These are phyloP conservation scores for Chanos chanos DNA, from an alignment of 2,797 vertebrate species.

Conservation along the genomic window DNA sequence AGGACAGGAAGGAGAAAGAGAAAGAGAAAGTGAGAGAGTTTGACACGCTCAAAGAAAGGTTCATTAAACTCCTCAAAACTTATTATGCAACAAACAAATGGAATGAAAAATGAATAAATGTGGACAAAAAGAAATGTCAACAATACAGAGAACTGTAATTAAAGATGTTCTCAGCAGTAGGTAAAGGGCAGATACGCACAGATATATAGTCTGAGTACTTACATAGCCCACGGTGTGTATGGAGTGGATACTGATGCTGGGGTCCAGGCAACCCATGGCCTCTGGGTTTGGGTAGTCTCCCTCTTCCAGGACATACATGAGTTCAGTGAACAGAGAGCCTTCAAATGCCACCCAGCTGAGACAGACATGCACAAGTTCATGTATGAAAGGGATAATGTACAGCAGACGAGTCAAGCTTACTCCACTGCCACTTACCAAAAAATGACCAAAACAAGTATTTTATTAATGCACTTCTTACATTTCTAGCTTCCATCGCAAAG, in stretches of 20 bases:
- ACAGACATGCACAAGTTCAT: conserved; percentile 7
- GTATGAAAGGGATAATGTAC: no score
- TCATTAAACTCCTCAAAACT: no score
- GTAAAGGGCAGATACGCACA: neutral
- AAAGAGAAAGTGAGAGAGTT: neutral
- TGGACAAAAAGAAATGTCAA: no score
- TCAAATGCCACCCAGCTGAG: conserved; percentile 87
- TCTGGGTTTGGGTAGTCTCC: conserved; percentile 80
- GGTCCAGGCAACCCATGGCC: conserved; percentile 77
- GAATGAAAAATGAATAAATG: no score
- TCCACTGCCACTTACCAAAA: no score
- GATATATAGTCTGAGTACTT: conserved; percentile 58
- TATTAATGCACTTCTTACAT: no score
- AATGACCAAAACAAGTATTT: no score
- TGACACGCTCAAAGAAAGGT: neutral
- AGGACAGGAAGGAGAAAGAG: conserved; percentile 9
- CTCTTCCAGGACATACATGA: conserved; percentile 91
- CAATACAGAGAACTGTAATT: no score
- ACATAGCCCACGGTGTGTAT: conserved; percentile 78
- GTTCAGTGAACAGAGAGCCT: conserved; percentile 77
- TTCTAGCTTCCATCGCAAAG: no score
- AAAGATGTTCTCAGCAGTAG: no score
- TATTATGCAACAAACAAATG: no score
- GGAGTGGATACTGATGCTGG: conserved; percentile 74
- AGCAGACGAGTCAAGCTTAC: no score